Conservation (phyloP, 2,797 vertebrate genomes). For the Dryobates pubescens region DNA sequence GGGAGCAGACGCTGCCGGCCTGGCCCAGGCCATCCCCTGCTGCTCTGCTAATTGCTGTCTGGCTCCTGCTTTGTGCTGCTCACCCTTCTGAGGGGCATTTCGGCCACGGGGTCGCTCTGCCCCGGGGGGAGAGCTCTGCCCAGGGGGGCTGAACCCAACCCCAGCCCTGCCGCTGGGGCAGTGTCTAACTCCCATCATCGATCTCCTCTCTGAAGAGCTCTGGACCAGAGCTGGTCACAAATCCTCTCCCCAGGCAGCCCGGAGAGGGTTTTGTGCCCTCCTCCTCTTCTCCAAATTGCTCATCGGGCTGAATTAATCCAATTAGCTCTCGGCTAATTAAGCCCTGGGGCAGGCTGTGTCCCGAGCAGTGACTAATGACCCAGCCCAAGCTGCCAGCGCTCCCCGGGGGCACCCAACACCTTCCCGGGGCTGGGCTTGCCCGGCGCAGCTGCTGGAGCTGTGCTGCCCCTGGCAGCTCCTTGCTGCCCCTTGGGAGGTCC, state of each 20-base stretch:
- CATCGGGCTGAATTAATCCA: conserved; percentile 35
- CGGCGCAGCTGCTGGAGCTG: not conserved
- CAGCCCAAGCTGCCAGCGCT: not conserved
- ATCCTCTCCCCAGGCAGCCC: not conserved
- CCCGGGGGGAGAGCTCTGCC: too few relatives aligned
- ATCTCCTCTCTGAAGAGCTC: rapidly evolving
- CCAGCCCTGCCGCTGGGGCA: rapidly evolving
- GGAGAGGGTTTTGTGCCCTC: not conserved
- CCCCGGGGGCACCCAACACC: not conserved
- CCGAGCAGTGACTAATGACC: not conserved
- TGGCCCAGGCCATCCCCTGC: too few relatives aligned
- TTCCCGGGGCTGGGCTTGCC: not conserved
- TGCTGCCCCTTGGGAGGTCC: not conserved
- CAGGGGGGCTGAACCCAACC: too few relatives aligned
- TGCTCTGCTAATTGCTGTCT: too few relatives aligned
- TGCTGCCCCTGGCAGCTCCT: not conserved
- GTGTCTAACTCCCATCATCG: rapidly evolving
- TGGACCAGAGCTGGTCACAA: not conserved
- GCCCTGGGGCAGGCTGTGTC: conserved; percentile 32
- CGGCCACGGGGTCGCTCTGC: too few relatives aligned
- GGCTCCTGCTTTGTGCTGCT: too few relatives aligned
- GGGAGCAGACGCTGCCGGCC: too few relatives aligned
- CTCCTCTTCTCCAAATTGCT: conserved; percentile 6
- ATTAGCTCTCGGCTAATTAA: conserved; percentile 35
- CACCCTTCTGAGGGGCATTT: too few relatives aligned